Evolutionary conservation across 2,797 vertebrate genomes (phyloP), one percentile per base, ranked within the genome.

Genomic region (Syndactyla subalaris): DNA sequence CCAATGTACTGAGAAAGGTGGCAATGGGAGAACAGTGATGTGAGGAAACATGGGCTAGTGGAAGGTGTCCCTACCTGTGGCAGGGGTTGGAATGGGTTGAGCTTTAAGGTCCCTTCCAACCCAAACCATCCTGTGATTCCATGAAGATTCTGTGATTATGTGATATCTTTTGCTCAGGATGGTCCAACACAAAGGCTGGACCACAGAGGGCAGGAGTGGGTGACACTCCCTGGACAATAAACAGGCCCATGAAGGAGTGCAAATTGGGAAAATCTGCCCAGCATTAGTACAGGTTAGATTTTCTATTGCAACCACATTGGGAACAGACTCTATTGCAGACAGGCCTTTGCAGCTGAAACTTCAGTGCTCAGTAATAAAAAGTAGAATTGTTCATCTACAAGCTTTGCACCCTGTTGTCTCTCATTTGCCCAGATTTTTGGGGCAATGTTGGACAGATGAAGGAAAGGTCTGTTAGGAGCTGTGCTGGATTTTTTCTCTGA

Each of bases 251-350:
- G n/a, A 68, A 85, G 36, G 34, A 16, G 22, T 19, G 62, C 17
- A 78, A 17, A 78, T 2, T 26, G 14, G 21, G 26, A 20, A 54
- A 20, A 45, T 15, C 51, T 84, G 20, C 43, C 17, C 36, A 55
- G 3, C 5, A 24, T 0, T 2, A 0, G 7, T 11, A 16, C 0
- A 55, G 45, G 23, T 19, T 32, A 43, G 48, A 8, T 18, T 34
- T 85, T 21, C 34, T 59, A 1, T 39, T 6, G 5, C 45, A 66
- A 9, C 7, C 29, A 5, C 21, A 38, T 27, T 48, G 51, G 63
- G 59, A 71, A 32, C 13, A 16, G 39, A 19, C 10, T 12, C 36
- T 46, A 4, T 13, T 30, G 4, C 29, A 70, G 59, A 5, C 10
- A 38, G 36, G 14, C 38, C 61, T 89, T 34, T 81, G 62, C 66